Conservation (phyloP, 2,797 vertebrate genomes). For the Myotis vivesi region DNA sequence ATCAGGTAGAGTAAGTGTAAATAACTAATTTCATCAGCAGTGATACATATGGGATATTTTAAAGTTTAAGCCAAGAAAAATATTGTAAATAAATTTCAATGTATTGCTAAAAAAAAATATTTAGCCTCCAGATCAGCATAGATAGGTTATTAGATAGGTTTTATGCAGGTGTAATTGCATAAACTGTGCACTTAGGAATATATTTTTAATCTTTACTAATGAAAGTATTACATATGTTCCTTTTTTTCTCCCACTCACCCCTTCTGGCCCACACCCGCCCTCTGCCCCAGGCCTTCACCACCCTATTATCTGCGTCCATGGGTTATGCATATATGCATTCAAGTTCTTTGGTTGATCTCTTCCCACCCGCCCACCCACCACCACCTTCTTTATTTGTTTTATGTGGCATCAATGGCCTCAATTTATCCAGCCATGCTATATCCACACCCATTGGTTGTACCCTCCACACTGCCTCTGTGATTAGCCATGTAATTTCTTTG, state of each 20-base stretch:
- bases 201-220: no score
- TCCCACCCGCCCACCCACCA: no score
- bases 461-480: neutral
- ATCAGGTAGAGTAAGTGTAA: neutral
- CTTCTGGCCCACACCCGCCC: no score
- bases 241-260: no score
- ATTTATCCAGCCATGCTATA: neutral
- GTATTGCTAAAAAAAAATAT: conserved; percentile 6
- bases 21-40: neutral
- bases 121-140: neutral
- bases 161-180: neutral
- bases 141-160: neutral
- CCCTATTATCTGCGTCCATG: no score
- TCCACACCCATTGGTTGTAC: neutral
- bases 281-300: no score
- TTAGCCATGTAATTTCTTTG: neutral
- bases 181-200: neutral
- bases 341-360: no score
- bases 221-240: no score
- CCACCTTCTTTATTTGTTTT: neutral
- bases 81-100: neutral
- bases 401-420: neutral
- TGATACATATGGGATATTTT: neutral
- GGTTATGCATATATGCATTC: no score
- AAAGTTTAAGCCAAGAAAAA: neutral